Evolutionary conservation across 2,888 invertebrate genomes (phyloP).

Genomic region (Agriopis leucophaearia): DNA sequence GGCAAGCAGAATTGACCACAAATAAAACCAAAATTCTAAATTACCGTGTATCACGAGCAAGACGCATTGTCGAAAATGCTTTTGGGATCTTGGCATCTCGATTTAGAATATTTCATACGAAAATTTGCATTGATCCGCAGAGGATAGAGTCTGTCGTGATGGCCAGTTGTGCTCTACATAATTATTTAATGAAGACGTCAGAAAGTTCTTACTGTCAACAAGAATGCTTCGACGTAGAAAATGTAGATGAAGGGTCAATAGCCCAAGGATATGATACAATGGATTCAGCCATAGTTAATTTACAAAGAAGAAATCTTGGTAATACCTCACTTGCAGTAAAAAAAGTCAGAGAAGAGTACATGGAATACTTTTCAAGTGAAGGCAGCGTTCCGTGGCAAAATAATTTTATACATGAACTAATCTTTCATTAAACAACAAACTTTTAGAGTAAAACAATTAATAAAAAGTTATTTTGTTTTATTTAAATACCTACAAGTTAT

Average conservation of each 20-base stretch:
- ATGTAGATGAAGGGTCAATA: neutral
- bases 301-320: neutral
- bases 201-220: neutral
- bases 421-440: neutral
- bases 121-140: constrained; percentile 6
- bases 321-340: neutral
- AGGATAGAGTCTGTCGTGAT: constrained; percentile 3
- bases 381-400: constrained; percentile 9
- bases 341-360: neutral
- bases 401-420: constrained; percentile 3
- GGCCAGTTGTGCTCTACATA: constrained; percentile 11
- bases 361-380: neutral
- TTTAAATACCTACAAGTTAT: neutral
- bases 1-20: constrained; percentile 8
- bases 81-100: constrained; percentile 13
- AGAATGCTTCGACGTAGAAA: neutral
- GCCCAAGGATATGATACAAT: neutral
- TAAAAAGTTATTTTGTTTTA: neutral
- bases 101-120: constrained; percentile 15
- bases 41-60: constrained; percentile 15
- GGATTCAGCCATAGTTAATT: neutral
- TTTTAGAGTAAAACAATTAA: neutral
- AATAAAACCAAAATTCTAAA: constrained; percentile 10
- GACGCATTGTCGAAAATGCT: constrained; percentile 19
- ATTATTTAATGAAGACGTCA: neutral